Percentiles rank a stretch among this genome's conserved stretches.
Conservation (phyloP, 2,888 invertebrate genomes). For the Saturnia japonica region DNA sequence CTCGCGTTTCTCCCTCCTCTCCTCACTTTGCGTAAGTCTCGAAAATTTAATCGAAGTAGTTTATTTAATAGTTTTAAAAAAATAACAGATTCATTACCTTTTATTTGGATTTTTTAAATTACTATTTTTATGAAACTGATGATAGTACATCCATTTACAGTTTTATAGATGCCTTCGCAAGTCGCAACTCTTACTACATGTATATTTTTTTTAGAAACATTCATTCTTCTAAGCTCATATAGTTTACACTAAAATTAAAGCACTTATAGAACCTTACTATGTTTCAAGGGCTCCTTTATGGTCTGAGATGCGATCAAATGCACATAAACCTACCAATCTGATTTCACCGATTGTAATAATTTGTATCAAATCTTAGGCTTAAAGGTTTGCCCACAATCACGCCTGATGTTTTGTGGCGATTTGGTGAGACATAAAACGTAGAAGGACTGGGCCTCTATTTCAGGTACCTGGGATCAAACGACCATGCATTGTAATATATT, state of each 20-base stretch:
- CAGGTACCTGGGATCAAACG: background rate
- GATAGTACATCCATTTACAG: too few relatives aligned
- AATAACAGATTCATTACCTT: background rate
- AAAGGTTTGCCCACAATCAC: too few relatives aligned
- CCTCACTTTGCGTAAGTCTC: background rate
- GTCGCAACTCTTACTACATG: too few relatives aligned
- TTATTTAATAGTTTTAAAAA: background rate
- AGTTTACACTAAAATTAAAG: too few relatives aligned
- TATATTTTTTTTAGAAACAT: too few relatives aligned
- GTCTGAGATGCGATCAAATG: background rate
- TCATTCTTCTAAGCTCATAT: too few relatives aligned
- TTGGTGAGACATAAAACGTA: background rate
- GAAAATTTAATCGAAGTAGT: background rate
- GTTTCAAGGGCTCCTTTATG: background rate
- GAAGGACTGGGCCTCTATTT: background rate
- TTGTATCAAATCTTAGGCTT: too few relatives aligned
- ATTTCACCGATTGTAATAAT: too few relatives aligned
- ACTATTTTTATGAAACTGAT: too few relatives aligned
- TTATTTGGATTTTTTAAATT: background rate
- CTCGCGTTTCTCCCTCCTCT: conserved; percentile 10
- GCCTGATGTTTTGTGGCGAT: too few relatives aligned
- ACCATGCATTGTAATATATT: background rate
- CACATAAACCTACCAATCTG: too few relatives aligned
- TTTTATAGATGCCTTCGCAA: too few relatives aligned
- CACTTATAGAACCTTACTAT: background rate